Conservation (phyloP, 2,797 vertebrate genomes). For the Danio jaintianensis region DNA sequence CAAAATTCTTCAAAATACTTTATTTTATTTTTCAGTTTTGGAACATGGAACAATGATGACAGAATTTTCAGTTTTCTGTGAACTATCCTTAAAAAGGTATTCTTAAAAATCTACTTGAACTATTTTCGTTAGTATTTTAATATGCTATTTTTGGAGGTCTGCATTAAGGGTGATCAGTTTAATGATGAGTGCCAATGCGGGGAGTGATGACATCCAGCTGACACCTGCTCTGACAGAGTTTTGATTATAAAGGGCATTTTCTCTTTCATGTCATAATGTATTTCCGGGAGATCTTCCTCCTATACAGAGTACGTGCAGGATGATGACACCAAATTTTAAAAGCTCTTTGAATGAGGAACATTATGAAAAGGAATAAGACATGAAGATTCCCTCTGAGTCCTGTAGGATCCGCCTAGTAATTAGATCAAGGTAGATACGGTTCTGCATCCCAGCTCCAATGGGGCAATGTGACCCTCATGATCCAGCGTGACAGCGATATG, state of each 20-base stretch:
- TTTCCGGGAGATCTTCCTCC: constrained; percentile 38
- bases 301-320: constrained; percentile 21
- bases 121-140: too few species aligned
- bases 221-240: constrained; percentile 2
- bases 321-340: constrained; percentile 52
- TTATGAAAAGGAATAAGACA: constrained; percentile 57
- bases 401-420: constrained; percentile 39
- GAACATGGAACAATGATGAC: too few species aligned
- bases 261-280: constrained; percentile 38
- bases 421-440: constrained; percentile 27
- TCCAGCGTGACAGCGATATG: not conserved
- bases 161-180: not conserved
- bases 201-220: constrained; percentile 27
- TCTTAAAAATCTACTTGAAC: too few species aligned
- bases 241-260: constrained; percentile 24
- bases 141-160: too few species aligned
- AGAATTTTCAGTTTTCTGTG: too few species aligned
- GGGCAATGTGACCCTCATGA: not conserved
- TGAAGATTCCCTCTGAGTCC: constrained; percentile 39
- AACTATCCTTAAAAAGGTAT: too few species aligned
- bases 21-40: too few species aligned
- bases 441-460: not conserved
- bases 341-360: constrained; percentile 38
- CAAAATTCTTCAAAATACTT: too few species aligned
- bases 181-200: not conserved